Conservation (phyloP, 2,888 invertebrate species). For the Phortica okadai region DNA sequence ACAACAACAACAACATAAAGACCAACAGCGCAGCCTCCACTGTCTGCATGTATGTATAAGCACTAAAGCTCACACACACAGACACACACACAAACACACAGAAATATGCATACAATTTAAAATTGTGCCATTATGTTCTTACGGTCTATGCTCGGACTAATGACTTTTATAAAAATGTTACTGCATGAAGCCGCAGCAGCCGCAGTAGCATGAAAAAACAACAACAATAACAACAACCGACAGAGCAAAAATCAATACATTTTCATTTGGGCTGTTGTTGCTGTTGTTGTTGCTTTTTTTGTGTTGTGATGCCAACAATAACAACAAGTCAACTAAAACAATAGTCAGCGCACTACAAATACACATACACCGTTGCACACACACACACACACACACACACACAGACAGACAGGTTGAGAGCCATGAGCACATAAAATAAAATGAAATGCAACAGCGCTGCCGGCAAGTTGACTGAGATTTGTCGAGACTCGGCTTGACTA, state of each 20-base stretch:
- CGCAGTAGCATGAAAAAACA: background rate
- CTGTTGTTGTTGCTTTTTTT: background rate
- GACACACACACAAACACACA: background rate
- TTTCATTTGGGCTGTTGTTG: background rate
- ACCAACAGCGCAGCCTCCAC: background rate
- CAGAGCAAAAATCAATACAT: constrained; percentile 29
- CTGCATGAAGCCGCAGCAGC: background rate
- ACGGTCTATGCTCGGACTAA: constrained; percentile 53
- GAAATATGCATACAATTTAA: constrained; percentile 46
- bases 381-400: constrained; percentile 1
- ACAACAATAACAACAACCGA: constrained; percentile 11
- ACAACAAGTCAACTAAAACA: background rate
- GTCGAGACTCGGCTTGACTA: background rate
- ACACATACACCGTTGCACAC: background rate
- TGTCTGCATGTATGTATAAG: background rate
- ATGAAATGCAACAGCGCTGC: constrained; percentile 14
- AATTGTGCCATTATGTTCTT: constrained; percentile 70
- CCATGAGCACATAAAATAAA: background rate
- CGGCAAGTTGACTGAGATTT: background rate
- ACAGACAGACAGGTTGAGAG: background rate
- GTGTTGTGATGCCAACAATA: constrained; percentile 14
- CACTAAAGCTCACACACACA: background rate
- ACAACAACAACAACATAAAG: background rate
- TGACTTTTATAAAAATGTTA: constrained; percentile 65
- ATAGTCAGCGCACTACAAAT: background rate